Base-by-base conservation (phyloP, 2,113 vertebrate genomes). In the Platycercus adscitus region DNA sequence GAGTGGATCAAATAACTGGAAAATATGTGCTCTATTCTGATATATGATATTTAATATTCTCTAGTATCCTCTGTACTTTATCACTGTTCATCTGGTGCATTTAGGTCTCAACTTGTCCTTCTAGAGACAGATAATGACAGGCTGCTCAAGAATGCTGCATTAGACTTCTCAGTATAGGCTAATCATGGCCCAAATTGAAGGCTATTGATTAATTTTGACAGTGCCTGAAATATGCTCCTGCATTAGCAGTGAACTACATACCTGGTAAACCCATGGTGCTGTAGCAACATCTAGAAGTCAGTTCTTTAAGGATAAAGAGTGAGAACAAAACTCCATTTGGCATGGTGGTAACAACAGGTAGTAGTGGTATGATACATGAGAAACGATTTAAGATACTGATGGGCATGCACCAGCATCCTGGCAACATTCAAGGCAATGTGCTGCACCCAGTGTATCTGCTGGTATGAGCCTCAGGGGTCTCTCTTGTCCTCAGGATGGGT, bases 311-410 rank as follows among this genome's bases (percentile, higher is more conserved):
- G 65, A n/a, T 16, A 58, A 52, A 56, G 41, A 37, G 37, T 25
- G 33, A 79, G 46, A 63, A 60, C 53, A 81, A 39, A 60, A 43
- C 9, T 63, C 35, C 37, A 5, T 61, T 55, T 91, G 60, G 55
- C 14, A 15, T 2, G 29, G 65, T 49, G n/a, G 20, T 65, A 71
- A n/a, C 20, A 63, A 41, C 33, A 89, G 46, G 37, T 35, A 52
- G 18, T 9, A 9, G 25, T 2, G 24, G 9, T 16, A 23, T 55
- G 53, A n/a, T 41, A 65, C 41, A 2, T 11, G 72, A 55, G 69
- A 37, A 37, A 31, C 0, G 1, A 16, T 10, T 13, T 13, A n/a
- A 66, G 64, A 11, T n/a, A 8, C 1, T 16, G 63, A 28, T n/a
- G 41, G 41, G 44, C 28, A 26, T 5, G 17, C 13, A 29, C 16